phyloP scores from a whole-genome alignment of 2,113 vertebrate genomes.

The Nannobrachium achirus region DNA sequence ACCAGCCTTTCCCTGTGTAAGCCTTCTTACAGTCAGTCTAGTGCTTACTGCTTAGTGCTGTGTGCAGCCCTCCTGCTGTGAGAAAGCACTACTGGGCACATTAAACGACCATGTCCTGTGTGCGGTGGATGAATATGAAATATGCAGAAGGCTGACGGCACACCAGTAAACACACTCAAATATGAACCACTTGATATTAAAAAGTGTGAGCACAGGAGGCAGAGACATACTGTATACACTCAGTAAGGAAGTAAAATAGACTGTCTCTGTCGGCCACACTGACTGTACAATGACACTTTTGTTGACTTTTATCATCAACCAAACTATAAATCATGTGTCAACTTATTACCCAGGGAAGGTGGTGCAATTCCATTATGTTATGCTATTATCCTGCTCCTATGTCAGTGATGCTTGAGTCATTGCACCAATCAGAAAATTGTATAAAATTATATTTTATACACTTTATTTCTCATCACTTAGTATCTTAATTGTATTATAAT shows the following conservation, averaged over 20 bases:
- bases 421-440: too few relatives aligned
- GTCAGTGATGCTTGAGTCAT: too few relatives aligned
- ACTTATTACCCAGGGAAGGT: too few relatives aligned
- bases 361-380: too few relatives aligned
- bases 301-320: neutral
- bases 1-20: neutral
- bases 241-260: neutral
- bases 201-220: neutral
- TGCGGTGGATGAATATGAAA: slow-evolving; percentile 38
- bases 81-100: slow-evolving; percentile 15
- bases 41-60: neutral
- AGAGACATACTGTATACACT: neutral
- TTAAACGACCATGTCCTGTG: slow-evolving; percentile 36
- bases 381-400: too few relatives aligned
- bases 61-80: slow-evolving; percentile 8
- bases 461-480: too few relatives aligned
- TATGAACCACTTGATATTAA: neutral
- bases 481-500: too few relatives aligned
- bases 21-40: neutral
- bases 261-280: neutral
- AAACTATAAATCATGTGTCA: neutral
- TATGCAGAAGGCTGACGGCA: neutral
- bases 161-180: neutral
- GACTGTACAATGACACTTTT: neutral
- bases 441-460: too few relatives aligned